Evolutionary conservation across 2,888 invertebrate species (phyloP), one percentile per base, ranked within the genome.

Genomic region (Cotesia congregata): DNA sequence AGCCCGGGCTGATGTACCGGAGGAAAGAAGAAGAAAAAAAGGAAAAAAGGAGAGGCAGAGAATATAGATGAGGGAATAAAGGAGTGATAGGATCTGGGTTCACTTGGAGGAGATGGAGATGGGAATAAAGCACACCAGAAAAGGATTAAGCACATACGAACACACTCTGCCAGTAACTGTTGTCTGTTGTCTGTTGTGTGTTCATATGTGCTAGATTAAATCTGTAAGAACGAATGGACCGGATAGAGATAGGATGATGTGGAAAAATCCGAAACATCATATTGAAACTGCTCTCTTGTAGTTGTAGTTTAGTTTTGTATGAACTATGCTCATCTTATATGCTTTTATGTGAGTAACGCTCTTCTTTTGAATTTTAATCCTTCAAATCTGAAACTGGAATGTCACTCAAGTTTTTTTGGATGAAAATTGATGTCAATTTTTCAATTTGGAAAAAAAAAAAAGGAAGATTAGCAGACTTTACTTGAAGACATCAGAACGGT

Each of bases 201-300:
- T 30, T 30, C 30, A 30, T 30, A 30, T 67, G 61, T 60, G 70
- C 60, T 17, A 72, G 79, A 79, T 79, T 76, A 76, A 74, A 80
- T 80, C 79, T 78, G 30, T 67, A 61, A 39, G 76, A 61, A 69
- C 72, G 70, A 78, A 70, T 71, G 75, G 78, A 79, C 76, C 72
- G 73, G 73, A 71, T 67, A 70, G 61, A 73, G 78, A 79, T 72
- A 72, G 73, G 71, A 71, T 67, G 69, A 65, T 61, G 70, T 67
- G 70, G 73, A 77, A 72, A 72, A 72, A 74, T 74, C 68, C 74
- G 74, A 68, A 74, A 74, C 74, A 74, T 74, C 68, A 41, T 68
- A 68, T 68, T 74, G 68, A 68, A 62, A 67, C 41, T 68, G 74
- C 73, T 40, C 20, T 61, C 61, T 68, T 40, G 67, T n/a, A 60